phyloP scores from a whole-genome alignment of 1,140 invertebrate species.

The Leptopilina clavipes region DNA sequence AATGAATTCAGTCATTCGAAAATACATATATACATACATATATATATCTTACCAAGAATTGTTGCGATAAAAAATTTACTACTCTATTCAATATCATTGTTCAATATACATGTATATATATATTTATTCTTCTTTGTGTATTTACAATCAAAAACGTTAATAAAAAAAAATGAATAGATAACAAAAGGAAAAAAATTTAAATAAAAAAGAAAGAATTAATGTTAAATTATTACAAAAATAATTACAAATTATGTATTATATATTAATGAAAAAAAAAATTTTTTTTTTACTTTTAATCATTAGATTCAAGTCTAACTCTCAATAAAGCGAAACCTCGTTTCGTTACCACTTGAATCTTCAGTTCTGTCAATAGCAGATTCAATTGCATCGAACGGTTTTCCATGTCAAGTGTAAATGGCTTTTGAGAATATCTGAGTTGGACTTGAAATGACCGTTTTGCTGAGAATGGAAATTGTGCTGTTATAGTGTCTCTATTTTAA shows the following conservation, averaged over 20 bases:
- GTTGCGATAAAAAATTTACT: slow-evolving; percentile 6
- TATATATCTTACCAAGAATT: background rate
- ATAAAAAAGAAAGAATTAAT: too few species aligned
- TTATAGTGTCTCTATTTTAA: too few species aligned
- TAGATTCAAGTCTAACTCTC: background rate
- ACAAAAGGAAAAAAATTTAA: too few species aligned
- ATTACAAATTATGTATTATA: background rate
- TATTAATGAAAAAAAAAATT: too few species aligned
- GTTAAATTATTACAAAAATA: background rate
- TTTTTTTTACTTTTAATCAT: background rate
- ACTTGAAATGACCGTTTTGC: slow-evolving; percentile 13
- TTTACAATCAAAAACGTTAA: background rate
- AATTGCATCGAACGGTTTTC: slow-evolving; percentile 25
- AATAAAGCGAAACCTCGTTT: slow-evolving; percentile 21
- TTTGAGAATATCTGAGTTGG: slow-evolving; percentile 15
- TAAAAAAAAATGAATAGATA: background rate
- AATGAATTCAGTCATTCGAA: slow-evolving; percentile 15
- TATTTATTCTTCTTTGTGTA: background rate
- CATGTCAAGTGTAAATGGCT: slow-evolving; percentile 21
- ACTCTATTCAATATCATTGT: slow-evolving; percentile 11
- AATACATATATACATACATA: background rate
- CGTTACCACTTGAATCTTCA: slow-evolving; percentile 7
- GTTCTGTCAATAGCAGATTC: slow-evolving; percentile 18
- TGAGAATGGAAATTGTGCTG: background rate
- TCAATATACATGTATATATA: background rate